Evolutionary conservation across 1,140 invertebrate genomes (phyloP), one percentile per base, ranked within the genome.

Genomic region (Theocolax elegans): DNA sequence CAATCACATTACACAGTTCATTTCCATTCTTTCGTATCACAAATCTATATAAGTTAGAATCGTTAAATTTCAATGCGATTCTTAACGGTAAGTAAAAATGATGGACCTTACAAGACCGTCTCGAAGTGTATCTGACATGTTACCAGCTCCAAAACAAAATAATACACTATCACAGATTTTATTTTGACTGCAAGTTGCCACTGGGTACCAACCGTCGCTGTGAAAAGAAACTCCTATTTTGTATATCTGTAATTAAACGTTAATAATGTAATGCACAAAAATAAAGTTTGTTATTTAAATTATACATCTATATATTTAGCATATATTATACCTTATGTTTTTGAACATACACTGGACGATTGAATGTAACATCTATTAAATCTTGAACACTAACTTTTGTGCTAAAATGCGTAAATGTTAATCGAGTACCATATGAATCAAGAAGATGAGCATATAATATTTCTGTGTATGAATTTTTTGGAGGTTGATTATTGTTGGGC

Each of bases 181-280:
- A 60, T 88, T 87, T 74, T 88, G 87, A 0, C 88, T 87, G 78
- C 91, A 92, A 9, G 87, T 86, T 62, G 91, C 92, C 82, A 91
- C 89, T 12, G 92, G 92, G 84, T 94, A 94, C 87, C 90, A 91
- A n/a, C 93, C 92, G 65, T 88, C 85, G 81, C 93, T 93, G 83
- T 94, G 93, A 81, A 94, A 90, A 42, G 93, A 91, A 10, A 94
- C 92, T n/a, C 91, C 92, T 65, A 94, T 89, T 81, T 92, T 91
- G 80, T 94, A 94, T 40, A 91, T 87, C 89, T 91, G 80, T 48
- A 73, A n/a, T n/a, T n/a, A n/a, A n/a, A n/a, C n/a, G n/a, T 8
- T 48, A 17, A 64, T 67, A 51, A 58, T 25, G 10, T 31, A n/a
- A 31, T 27, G 7, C 12, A 6, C 10, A 21, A 27, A 9, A 27